Percentiles rank a stretch among this genome's conserved stretches.
phyloP scores from a whole-genome alignment of 2,113 vertebrate species.

The Brachyhypopomus occidentalis region DNA sequence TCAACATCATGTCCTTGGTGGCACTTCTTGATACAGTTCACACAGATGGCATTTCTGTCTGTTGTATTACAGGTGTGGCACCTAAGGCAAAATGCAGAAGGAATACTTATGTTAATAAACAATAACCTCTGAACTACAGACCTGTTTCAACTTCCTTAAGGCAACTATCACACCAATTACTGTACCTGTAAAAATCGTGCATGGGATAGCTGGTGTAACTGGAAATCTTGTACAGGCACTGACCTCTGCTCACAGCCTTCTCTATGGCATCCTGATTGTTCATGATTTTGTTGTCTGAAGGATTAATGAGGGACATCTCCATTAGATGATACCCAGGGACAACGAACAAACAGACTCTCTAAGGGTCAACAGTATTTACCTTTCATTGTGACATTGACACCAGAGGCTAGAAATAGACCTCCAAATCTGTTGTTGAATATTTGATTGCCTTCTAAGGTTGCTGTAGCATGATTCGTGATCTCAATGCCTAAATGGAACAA shows the following conservation, averaged over 20 bases:
- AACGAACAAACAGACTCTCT: background rate
- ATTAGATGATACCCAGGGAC: background rate
- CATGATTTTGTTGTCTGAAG: conserved; percentile 98
- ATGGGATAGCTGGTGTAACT: conserved; percentile 99
- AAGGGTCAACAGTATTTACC: conserved; percentile 67
- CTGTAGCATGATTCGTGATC: conserved; percentile 98
- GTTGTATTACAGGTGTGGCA: conserved; percentile 99
- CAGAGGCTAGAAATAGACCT: conserved; percentile 97
- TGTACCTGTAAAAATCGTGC: conserved; percentile 99
- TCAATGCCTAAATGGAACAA: conserved; percentile 84
- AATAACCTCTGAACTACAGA: background rate
- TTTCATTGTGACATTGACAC: conserved; percentile 99
- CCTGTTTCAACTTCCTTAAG: background rate
- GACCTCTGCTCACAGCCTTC: conserved; percentile 99
- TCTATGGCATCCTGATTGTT: conserved; percentile 99
- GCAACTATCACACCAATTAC: conserved; percentile 29
- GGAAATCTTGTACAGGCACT: conserved; percentile 99
- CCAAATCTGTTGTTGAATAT: conserved; percentile 99
- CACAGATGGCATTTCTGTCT: conserved; percentile 98
- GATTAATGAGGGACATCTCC: conserved; percentile 12
- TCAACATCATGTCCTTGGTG: conserved; percentile 99
- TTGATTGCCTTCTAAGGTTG: conserved; percentile 98
- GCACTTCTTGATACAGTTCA: conserved; percentile 99
- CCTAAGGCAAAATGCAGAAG: conserved; percentile 65
- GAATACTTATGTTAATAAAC: background rate